These are phyloP conservation scores for Pocillopora grandis DNA, from an alignment of 92 coral and sea anemone species.

Conservation along the genomic window DNA sequence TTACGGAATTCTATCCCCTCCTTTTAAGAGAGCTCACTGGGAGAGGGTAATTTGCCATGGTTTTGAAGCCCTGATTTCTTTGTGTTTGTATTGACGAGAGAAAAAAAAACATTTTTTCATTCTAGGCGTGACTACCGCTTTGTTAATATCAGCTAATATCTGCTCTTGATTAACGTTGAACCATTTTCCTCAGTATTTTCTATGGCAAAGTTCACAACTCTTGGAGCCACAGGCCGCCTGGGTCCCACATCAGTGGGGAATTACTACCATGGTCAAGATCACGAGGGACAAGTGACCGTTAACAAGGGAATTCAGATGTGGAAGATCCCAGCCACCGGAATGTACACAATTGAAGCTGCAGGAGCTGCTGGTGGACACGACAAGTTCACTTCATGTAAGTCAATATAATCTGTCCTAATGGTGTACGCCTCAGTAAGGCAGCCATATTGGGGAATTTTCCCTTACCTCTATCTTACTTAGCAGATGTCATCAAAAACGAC, in stretches of 20 bases:
- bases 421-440: no score
- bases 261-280: conserved; percentile 77
- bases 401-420: no score
- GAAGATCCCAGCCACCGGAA: conserved; percentile 90
- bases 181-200: conserved; percentile 57
- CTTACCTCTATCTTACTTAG: no score
- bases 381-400: conserved; percentile 81
- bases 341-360: conserved; percentile 83
- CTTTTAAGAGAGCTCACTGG: neutral
- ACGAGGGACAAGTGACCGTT: conserved; percentile 81
- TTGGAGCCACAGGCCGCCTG: conserved; percentile 76
- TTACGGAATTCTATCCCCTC: neutral
- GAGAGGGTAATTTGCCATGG: no score
- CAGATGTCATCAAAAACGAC: no score
- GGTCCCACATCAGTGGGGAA: conserved; percentile 75
- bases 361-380: conserved; percentile 91
- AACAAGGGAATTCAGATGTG: conserved; percentile 85
- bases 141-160: no score
- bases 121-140: no score
- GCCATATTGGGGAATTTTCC: no score
- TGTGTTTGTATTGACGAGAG: no score
- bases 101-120: no score
- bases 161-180: no score
- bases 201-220: conserved; percentile 81
- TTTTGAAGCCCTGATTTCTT: no score